phyloP scores from a whole-genome alignment of 2,888 invertebrate species.

The Eupithecia inturbata region DNA sequence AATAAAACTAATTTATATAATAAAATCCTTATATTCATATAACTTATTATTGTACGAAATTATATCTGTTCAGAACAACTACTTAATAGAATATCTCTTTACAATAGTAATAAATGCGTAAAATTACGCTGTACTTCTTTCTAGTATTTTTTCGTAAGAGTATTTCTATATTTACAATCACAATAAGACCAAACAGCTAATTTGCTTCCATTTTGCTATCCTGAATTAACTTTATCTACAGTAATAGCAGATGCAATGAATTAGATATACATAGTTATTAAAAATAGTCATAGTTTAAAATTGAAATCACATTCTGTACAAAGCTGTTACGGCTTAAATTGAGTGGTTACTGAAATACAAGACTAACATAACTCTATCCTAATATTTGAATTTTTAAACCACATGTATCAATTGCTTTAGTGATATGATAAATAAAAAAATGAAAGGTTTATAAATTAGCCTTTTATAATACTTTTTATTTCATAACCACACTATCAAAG shows the following conservation, averaged over 20 bases:
- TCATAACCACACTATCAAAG: conserved; percentile 25
- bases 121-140: conserved; percentile 58
- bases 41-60: conserved; percentile 64
- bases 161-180: conserved; percentile 51
- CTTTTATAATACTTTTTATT: conserved; percentile 31
- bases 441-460: background rate
- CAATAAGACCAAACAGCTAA: conserved; percentile 5
- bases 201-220: background rate
- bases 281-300: background rate
- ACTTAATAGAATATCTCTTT: conserved; percentile 64
- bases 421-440: background rate
- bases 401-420: background rate
- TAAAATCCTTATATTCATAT: conserved; percentile 69
- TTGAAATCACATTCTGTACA: conserved; percentile 54
- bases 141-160: conserved; percentile 50
- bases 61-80: conserved; percentile 68
- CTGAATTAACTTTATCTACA: conserved; percentile 22
- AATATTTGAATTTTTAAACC: background rate
- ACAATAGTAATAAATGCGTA: conserved; percentile 68
- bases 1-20: conserved; percentile 49
- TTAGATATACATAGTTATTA: background rate
- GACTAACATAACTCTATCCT: background rate
- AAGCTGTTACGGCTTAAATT: conserved; percentile 45
- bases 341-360: conserved; percentile 47
- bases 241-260: conserved; percentile 34